These are phyloP conservation scores for Catagonus wagneri DNA, from an alignment of 2,113 vertebrate species.

Conservation along the genomic window DNA sequence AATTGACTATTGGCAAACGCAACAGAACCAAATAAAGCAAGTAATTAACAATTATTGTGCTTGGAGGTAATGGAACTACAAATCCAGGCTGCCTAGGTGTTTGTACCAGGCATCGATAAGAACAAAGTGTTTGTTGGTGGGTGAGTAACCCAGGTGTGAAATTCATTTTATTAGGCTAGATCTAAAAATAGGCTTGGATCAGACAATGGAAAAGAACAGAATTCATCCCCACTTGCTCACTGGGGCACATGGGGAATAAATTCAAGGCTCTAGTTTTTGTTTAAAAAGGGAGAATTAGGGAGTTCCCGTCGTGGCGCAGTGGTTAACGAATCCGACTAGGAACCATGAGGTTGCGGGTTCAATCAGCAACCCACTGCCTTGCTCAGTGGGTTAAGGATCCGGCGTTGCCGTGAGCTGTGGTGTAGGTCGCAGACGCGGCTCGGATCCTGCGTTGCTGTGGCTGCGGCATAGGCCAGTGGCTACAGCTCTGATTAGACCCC, in stretches of 20 bases:
- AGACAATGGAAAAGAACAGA: conserved; percentile 52
- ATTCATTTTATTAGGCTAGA: conserved; percentile 75
- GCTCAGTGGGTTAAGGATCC: too few species aligned
- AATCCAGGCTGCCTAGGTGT: conserved; percentile 64
- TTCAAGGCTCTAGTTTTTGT: not conserved
- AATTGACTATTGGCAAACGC: conserved; percentile 80
- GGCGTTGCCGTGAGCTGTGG: too few species aligned
- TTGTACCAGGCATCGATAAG: conserved; percentile 72
- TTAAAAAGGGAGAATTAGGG: not conserved
- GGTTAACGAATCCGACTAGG: too few species aligned
- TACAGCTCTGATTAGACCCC: too few species aligned
- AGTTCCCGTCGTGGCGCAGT: too few species aligned
- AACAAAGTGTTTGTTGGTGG: conserved; percentile 72
- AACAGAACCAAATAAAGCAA: conserved; percentile 81
- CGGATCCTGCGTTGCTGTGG: too few species aligned
- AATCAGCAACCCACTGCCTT: too few species aligned
- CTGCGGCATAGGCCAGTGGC: too few species aligned
- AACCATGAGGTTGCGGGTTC: too few species aligned
- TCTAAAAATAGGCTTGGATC: conserved; percentile 71
- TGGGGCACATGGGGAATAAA: not conserved
- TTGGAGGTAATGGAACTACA: conserved; percentile 74
- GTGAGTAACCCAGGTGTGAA: conserved; percentile 77
- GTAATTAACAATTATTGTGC: conserved; percentile 82
- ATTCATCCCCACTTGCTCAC: conserved; percentile 32
- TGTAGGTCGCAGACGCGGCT: too few species aligned